Base-by-base conservation (phyloP, 2,113 vertebrate genomes). In the Peucedramus taeniatus region DNA sequence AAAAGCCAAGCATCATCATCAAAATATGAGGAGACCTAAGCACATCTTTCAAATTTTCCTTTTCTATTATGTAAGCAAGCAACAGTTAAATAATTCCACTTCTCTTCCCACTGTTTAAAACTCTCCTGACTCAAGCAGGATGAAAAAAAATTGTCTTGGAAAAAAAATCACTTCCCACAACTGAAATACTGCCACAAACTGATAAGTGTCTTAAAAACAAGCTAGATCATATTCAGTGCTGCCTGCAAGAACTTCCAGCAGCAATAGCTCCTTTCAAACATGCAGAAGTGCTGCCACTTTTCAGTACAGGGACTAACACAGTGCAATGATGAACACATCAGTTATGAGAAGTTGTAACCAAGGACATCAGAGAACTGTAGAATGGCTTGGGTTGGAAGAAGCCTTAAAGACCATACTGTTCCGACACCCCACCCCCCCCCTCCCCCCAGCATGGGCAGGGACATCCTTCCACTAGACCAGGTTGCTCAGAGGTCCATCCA, bases 61-160 rank as follows among this genome's bases (percentile, higher is more conserved):
- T 86, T 76, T 69, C 72, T 31, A 50, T 95, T 88, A 93, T 33
- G 23, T 60, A 97, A 82, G 56, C 50, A 97, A 82, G 56, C 50
- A 72, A 51, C 40, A 76, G 84, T 44, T 85, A 68, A 96, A 72
- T 69, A 85, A 90, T 40, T 51, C n/a, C 37, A 60, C 53, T 82
- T 79, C 15, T 79, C 68, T 83, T 78, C 87, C 85, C 50, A 91
- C 88, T 14, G 10, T 56, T 68, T 64, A 37, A 44, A 90, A 68
- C 53, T 57, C 50, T 80, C 44, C 57, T 82, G 54, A 69, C 53
- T 93, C 49, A 4, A 65, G 17, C 15, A 79, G 50, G 26, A 69
- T 53, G 13, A 17, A 56, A 78, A 91, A 83, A 51, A 33, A 4
- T 9, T 28, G 61, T 11, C 61, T 22, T 63, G 39, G 65, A 57